Conservation (phyloP, 2,888 invertebrate species). For the Lycaena phlaeas region DNA sequence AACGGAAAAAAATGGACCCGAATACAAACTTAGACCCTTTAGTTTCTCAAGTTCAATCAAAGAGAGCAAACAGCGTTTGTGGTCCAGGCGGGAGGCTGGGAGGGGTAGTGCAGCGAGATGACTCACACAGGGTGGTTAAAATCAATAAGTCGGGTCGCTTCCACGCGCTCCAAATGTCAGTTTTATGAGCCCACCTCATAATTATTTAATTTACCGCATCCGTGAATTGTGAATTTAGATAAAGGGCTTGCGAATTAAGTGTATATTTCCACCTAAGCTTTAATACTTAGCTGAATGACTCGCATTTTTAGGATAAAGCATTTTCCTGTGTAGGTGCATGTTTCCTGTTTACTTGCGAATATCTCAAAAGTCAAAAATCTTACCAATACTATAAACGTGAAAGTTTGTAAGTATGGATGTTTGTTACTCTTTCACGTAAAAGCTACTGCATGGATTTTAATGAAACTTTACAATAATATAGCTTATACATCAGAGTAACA, state of each 20-base stretch:
- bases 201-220: slow-evolving; percentile 8
- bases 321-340: too few species aligned
- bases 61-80: slow-evolving; percentile 48
- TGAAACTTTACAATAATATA: too few species aligned
- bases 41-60: slow-evolving; percentile 58
- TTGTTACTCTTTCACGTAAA: too few species aligned
- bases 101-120: slow-evolving; percentile 39
- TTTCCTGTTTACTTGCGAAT: too few species aligned
- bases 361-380: too few species aligned
- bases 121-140: slow-evolving; percentile 55
- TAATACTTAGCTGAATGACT: too few species aligned
- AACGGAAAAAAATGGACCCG: slow-evolving; percentile 26
- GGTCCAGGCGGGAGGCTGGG: slow-evolving; percentile 31
- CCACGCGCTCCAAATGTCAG: slow-evolving; percentile 18
- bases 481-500: too few species aligned
- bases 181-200: slow-evolving; percentile 17
- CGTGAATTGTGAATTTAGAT: slow-evolving; percentile 14
- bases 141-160: slow-evolving; percentile 50
- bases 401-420: too few species aligned
- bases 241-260: background rate
- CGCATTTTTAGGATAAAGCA: too few species aligned
- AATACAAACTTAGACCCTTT: slow-evolving; percentile 39
- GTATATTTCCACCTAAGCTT: too few species aligned
- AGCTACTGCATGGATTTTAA: too few species aligned
- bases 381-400: too few species aligned